Conservation (phyloP, 1,140 invertebrate species). For the Metopolophium dirhodum region DNA sequence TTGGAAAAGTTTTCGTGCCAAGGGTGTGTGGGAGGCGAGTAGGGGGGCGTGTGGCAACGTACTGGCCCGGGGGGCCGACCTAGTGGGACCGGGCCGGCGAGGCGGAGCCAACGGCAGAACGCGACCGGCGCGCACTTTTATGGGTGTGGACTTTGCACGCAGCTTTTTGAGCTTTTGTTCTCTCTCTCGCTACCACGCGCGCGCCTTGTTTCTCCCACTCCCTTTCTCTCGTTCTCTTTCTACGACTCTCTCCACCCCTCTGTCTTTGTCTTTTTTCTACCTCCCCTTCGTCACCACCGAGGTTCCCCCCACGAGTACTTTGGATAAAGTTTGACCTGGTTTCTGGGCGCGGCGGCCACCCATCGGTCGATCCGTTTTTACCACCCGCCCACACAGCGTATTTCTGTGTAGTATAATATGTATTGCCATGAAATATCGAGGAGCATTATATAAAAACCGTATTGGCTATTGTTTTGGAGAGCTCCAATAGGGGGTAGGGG, state of each 20-base stretch:
- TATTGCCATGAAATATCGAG: conserved; percentile 19
- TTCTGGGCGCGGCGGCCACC: conserved; percentile 54
- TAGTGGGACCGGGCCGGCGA: background rate
- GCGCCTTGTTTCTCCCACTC: background rate
- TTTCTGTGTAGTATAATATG: background rate
- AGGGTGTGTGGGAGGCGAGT: conserved; percentile 11
- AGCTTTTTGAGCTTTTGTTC: conserved; percentile 54
- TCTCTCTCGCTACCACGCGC: background rate
- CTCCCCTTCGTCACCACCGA: background rate
- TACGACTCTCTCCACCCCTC: background rate
- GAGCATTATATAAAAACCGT: background rate
- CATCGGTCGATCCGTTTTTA: conserved; percentile 56
- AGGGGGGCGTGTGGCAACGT: conserved; percentile 44
- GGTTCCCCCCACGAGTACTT: conserved; percentile 23
- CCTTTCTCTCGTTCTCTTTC: background rate
- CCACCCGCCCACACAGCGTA: conserved; percentile 48
- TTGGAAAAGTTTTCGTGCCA: conserved; percentile 47
- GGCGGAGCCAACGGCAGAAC: conserved; percentile 35
- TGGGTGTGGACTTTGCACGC: conserved; percentile 54
- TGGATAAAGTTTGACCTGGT: conserved; percentile 57
- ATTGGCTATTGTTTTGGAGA: background rate
- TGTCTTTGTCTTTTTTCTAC: conserved; percentile 28
- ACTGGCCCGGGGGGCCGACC: conserved; percentile 52
- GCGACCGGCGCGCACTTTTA: conserved; percentile 55
- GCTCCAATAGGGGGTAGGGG: background rate